These are phyloP conservation scores for Hipposideros armiger DNA, from an alignment of 2,113 vertebrate species.

Conservation along the genomic window DNA sequence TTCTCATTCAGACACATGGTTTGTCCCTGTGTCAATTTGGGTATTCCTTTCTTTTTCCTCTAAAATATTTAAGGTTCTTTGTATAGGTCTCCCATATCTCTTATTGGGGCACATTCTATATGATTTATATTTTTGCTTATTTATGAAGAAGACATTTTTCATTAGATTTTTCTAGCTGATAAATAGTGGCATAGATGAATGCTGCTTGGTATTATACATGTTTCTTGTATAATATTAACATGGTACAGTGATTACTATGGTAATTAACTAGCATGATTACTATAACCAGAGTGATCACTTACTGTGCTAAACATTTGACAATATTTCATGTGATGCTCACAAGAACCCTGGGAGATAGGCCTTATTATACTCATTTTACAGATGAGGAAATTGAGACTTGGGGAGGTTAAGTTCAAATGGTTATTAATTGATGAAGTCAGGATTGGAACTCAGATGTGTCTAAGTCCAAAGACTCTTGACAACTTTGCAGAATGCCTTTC, in stretches of 20 bases:
- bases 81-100: neutral
- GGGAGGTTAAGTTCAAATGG: neutral
- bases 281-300: neutral
- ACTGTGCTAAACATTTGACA: neutral
- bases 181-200: neutral
- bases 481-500: neutral
- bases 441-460: neutral
- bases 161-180: conserved; percentile 17
- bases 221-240: neutral
- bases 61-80: neutral
- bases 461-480: conserved; percentile 17
- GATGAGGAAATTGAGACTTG: neutral
- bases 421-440: neutral
- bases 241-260: neutral
- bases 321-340: neutral
- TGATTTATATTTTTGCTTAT: neutral
- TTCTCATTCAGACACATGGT: neutral
- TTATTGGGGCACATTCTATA: neutral
- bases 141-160: conserved; percentile 22
- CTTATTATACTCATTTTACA: neutral
- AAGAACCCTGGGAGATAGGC: neutral
- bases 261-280: neutral
- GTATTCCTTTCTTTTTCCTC: conserved; percentile 11
- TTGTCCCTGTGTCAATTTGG: neutral
- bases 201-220: neutral